Evolutionary conservation across 1,140 invertebrate genomes (phyloP).

Genomic region (Oncopodura yosiiana): DNA sequence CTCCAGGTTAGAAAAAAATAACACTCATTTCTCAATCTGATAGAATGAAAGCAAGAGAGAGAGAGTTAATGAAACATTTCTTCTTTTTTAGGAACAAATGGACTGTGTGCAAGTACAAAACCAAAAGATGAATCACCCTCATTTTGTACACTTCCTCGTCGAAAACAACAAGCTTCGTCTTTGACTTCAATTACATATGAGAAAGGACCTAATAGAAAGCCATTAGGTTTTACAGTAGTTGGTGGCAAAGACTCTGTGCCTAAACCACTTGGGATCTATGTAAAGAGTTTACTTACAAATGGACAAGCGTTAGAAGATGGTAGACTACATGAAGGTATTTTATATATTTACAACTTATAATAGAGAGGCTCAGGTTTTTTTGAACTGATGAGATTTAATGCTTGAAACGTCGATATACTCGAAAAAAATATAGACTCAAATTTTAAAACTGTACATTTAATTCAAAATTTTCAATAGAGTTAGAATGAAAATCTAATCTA

Average conservation of each 20-base stretch:
- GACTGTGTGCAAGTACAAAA: neutral
- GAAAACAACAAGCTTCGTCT: slow-evolving; percentile 35
- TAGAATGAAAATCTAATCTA: too few species aligned
- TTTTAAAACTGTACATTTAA: neutral
- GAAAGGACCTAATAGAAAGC: slow-evolving; percentile 56
- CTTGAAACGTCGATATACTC: neutral
- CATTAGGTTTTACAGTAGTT: slow-evolving; percentile 63
- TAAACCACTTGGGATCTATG: slow-evolving; percentile 62
- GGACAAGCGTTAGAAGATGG: slow-evolving; percentile 60
- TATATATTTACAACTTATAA: neutral
- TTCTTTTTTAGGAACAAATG: neutral
- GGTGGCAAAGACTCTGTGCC: slow-evolving; percentile 60
- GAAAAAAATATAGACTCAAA: neutral
- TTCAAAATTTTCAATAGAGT: too few species aligned
- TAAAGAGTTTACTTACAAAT: slow-evolving; percentile 57
- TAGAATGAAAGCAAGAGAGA: neutral
- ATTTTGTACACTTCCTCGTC: slow-evolving; percentile 40
- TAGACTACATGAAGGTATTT: slow-evolving; percentile 56
- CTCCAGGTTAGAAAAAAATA: slow-evolving; percentile 13
- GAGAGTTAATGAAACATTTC: neutral
- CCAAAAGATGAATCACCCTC: slow-evolving; percentile 33
- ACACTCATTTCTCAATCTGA: too few species aligned
- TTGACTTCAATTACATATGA: slow-evolving; percentile 43
- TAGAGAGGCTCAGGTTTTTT: neutral
- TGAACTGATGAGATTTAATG: neutral